Evolutionary conservation across 2,797 vertebrate species (phyloP), one percentile per base, ranked within the genome.

Genomic region (Thaleichthys pacificus): DNA sequence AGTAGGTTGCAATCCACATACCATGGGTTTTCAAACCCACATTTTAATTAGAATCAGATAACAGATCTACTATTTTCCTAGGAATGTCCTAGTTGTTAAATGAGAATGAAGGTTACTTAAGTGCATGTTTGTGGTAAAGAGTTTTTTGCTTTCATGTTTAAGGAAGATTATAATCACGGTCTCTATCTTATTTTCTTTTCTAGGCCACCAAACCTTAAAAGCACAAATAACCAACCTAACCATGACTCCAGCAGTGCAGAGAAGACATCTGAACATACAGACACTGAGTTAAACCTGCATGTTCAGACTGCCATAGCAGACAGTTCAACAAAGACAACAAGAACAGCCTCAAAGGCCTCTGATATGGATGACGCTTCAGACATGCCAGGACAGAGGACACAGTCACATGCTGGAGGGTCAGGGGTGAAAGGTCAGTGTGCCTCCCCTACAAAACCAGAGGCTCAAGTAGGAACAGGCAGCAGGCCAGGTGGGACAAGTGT

Each of bases 251-350:
- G 86, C 56, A 91, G 92, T 57, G 86, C 89, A 83, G 93, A 90
- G 76, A 91, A 95, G 85, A 90, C 91, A 82, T 92, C 90, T 58
- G 85, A 92, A 77, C 93, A 89, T 72, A 89, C 92, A 72, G 85
- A 87, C 0, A 77, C 77, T 74, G 88, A 90, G 42, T 80, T 81
- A 74, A 90, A 92, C 1, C 22, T 76, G 74, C 76, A 87, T 61
- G 77, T 85, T 71, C 67, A 81, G 58, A 83, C 93, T 87, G 89
- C 80, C 3, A 73, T 79, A 79, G 11, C 8, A 47, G 82, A 84
- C 21, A n/a, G 79, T 77, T 72, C 86, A 12, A 51, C 67, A 28
- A 74, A 81, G 61, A 56, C 61, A 0, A 68, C 88, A 49, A 91
- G 92, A 2, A 88, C 89, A 38, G 87, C 92, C 22, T 93, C 93